Evolutionary conservation across 2,797 vertebrate genomes (phyloP), one percentile per base, ranked within the genome.

Genomic region (Anniella stebbinsi): DNA sequence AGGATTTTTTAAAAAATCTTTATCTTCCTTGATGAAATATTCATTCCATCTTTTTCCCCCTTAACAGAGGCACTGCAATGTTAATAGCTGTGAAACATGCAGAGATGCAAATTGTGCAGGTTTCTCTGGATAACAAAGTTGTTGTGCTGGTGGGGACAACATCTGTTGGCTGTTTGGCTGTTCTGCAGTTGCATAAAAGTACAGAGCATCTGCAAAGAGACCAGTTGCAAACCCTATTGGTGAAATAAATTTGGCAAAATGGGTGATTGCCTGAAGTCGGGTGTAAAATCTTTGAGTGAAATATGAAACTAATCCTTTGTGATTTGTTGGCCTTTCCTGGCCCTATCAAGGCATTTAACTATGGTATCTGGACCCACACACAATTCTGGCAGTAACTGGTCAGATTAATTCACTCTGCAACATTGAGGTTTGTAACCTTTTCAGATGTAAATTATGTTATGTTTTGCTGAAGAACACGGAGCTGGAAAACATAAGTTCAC

Each of bases 391-490:
- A 94, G 84, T 87, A 91, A 95, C 95, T 94, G 93, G 94, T 95
- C 93, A 93, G 75, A 95, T 95, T 96, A 96, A 95, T 96, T 94
- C 93, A 92, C 80, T 96, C 73, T 93, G 76, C 88, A 90, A 81
- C 76, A 91, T 67, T 80, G 87, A 76, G 82, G 92, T 95, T 94
- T 95, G 86, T 94, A 94, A 95, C 95, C 94, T 95, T 96, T 96
- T 95, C 94, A 95, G 92, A 95, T 95, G 94, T 93, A 96, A 95
- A 96, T 95, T 94, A 88, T 92, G 94, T 94, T 94, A 91, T 0
- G 70, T 85, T 92, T 85, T 96, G 92, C 93, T 95, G 92, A 87
- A 93, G 87, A 93, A 95, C 95, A 94, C 92, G 93, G 91, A 94
- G 89, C 92, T 95, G 90, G 88, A 96, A 96, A 96, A 95, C 91